Base-by-base conservation (phyloP, 2,797 vertebrate species). In the Sylvia borin region DNA sequence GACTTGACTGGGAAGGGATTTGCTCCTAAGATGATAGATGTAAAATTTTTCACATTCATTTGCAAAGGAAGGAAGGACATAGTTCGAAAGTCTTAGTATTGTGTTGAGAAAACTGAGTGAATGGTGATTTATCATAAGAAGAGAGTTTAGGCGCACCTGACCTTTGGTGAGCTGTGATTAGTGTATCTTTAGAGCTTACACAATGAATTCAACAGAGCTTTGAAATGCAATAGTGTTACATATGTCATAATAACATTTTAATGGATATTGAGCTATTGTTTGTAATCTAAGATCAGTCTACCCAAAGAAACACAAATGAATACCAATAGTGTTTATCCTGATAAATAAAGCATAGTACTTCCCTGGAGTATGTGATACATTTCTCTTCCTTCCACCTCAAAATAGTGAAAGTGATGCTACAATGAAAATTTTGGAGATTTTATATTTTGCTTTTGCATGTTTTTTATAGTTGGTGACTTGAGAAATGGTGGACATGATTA, bases 361-460 rank as follows among this genome's bases (percentile, higher is more conserved):
- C 16, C 22, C 16, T 0, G 7, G 45, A n/a, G 32, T 18, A 7
- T 2, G 1, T 42, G 48, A 27, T 43, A 19, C 6, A 11, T 22
- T 31, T 80, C 55, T 45, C 21, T 88, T 78, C 20, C 14, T 94
- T 82, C 64, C 20, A 24, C 22, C 27, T 88, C 40, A 51, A 45
- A 66, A 47, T 54, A 13, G 7, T 42, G 53, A 54, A 43, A 77
- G 11, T 55, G 32, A 42, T 50, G 16, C 11, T 77, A 51, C 64
- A 67, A 4, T 65, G 36, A 88, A 76, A 62, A 74, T 54, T 15
- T 4, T 60, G 14, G 26, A 29, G 26, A 38, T 62, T 78, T 90
- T 75, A 1, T 77, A 26, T 92, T 94, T 77, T 62, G 13, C 27
- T 88, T 88, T 74, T 79, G 38, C 13, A 4, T 85, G 10, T 2